Percentiles rank a stretch among this genome's conserved stretches.
Conservation (phyloP, 2,797 vertebrate species). For the Pseudochirops corinnae region DNA sequence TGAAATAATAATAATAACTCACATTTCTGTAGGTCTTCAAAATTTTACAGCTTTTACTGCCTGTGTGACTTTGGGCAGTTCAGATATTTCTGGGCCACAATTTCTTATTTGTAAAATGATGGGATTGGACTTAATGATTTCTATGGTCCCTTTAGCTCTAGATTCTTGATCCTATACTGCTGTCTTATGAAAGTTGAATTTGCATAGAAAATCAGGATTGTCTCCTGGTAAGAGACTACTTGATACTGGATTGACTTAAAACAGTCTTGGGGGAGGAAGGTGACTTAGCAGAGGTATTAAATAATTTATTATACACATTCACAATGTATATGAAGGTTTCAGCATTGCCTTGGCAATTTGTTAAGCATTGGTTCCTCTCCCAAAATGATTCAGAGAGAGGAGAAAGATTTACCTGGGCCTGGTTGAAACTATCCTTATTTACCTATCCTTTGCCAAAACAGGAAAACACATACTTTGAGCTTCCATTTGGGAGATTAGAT, state of each 20-base stretch:
- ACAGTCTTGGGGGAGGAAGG: background rate
- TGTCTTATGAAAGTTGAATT: background rate
- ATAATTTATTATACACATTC: background rate
- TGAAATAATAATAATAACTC: background rate
- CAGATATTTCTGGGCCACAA: background rate
- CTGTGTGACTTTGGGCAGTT: background rate
- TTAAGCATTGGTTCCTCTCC: background rate
- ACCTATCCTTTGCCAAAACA: background rate
- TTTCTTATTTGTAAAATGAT: background rate
- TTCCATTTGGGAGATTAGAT: background rate
- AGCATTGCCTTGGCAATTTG: background rate
- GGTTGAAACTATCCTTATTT: background rate
- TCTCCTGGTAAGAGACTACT: background rate
- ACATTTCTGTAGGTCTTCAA: background rate
- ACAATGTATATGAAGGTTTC: background rate
- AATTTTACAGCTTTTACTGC: background rate
- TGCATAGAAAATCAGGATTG: background rate
- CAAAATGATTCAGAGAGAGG: background rate
- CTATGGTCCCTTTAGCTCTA: background rate
- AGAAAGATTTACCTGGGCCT: background rate
- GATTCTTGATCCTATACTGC: background rate
- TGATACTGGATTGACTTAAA: constrained; percentile 5
- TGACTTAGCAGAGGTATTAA: background rate
- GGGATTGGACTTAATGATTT: background rate
- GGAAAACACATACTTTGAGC: background rate